Conservation (phyloP, 2,888 invertebrate genomes). For the Drosophila nr. perissopoda region DNA sequence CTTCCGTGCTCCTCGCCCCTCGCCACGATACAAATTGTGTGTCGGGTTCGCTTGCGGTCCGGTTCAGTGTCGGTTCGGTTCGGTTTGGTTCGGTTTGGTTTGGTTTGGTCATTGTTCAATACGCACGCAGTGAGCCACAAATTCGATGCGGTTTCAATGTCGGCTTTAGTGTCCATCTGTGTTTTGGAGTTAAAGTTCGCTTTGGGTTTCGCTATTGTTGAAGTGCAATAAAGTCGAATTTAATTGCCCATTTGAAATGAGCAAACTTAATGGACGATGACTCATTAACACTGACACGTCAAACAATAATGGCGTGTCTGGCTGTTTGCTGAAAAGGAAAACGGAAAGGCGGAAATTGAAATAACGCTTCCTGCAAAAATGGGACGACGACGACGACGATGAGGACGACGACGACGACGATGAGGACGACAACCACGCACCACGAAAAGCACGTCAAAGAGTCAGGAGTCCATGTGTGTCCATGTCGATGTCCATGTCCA, state of each 20-base stretch:
- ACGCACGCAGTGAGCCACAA: conserved; percentile 27
- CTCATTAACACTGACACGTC: conserved; percentile 83
- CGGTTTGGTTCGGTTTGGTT: neutral
- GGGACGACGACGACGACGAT: conserved; percentile 31
- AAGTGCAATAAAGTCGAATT: conserved; percentile 82
- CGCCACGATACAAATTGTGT: neutral
- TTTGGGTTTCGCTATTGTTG: conserved; percentile 39
- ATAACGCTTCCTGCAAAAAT: conserved; percentile 75
- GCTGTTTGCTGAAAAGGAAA: conserved; percentile 56
- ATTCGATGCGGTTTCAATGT: conserved; percentile 67
- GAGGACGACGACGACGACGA: neutral
- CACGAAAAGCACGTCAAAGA: conserved; percentile 43
- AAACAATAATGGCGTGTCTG: conserved; percentile 81
- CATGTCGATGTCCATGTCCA: conserved; percentile 38
- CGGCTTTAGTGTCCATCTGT: conserved; percentile 47
- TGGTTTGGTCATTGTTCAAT: conserved; percentile 23
- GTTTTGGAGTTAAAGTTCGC: conserved; percentile 15
- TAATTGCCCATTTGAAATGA: conserved; percentile 80
- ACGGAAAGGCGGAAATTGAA: conserved; percentile 80
- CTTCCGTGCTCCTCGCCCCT: neutral
- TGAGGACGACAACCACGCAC: conserved; percentile 13
- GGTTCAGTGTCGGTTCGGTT: neutral
- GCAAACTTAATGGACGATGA: conserved; percentile 81
- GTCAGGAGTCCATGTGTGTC: conserved; percentile 17
- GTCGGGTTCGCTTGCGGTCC: neutral